Evolutionary conservation across 2,113 vertebrate genomes (phyloP).

Genomic region (Sula dactylatra): DNA sequence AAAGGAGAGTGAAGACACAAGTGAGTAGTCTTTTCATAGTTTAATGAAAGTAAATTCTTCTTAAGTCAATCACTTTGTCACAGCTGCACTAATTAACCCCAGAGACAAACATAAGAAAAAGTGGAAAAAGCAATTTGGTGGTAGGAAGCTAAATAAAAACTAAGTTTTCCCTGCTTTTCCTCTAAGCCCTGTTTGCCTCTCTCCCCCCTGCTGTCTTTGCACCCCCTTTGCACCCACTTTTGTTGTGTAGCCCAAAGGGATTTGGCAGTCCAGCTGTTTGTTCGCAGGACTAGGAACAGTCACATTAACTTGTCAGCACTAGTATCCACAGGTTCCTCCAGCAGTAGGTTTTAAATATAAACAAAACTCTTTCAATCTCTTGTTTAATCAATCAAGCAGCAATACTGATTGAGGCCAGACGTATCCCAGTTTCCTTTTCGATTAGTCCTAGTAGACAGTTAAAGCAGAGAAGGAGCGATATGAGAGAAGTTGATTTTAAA

Average conservation of each 20-base stretch:
- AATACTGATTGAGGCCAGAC: background rate
- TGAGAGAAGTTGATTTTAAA: background rate
- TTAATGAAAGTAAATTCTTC: slow-evolving; percentile 26
- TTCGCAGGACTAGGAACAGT: background rate
- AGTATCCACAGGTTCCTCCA: background rate
- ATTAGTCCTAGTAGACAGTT: background rate
- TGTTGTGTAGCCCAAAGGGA: background rate
- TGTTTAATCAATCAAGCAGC: background rate
- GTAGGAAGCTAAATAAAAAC: background rate
- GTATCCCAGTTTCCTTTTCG: background rate
- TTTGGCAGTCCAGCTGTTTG: background rate
- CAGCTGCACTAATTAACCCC: background rate
- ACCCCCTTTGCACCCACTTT: background rate
- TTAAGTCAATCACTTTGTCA: slow-evolving; percentile 15
- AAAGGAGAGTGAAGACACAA: background rate
- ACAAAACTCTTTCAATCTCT: background rate
- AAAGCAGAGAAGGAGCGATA: background rate
- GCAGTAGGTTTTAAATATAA: background rate
- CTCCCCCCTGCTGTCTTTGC: background rate
- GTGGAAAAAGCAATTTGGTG: background rate
- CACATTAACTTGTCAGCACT: background rate
- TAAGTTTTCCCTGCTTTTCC: background rate
- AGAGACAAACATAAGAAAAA: background rate
- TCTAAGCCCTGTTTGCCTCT: background rate
- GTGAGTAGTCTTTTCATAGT: background rate